phyloP scores from a whole-genome alignment of 2,888 invertebrate species.

The Oscheius sp. region DNA sequence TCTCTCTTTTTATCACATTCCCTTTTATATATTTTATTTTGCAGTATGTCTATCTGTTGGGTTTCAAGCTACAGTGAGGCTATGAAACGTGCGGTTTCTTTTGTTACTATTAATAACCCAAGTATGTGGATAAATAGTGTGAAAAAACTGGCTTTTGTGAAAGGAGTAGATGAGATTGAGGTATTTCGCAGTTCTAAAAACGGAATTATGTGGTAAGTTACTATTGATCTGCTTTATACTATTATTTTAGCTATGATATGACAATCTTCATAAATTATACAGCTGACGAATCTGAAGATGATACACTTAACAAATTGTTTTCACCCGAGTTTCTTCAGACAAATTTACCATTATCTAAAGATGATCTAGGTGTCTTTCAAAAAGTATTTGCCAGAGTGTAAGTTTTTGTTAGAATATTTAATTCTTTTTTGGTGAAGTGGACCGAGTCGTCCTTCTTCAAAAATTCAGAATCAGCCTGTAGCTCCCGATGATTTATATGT shows the following conservation, averaged over 20 bases:
- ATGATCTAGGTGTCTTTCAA: neutral
- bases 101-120: neutral
- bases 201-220: neutral
- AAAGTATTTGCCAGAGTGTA: conserved; percentile 3
- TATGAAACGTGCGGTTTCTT: neutral
- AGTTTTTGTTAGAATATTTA: neutral
- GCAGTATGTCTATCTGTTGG: conserved; percentile 10
- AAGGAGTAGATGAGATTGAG: conserved; percentile 3
- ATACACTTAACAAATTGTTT: neutral
- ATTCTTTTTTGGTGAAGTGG: neutral
- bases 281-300: neutral
- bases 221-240: neutral
- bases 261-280: neutral
- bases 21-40: too few species aligned
- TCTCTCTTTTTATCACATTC: too few species aligned
- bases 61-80: neutral
- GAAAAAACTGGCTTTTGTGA: neutral
- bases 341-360: neutral
- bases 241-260: conserved; percentile 1
- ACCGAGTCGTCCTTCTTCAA: neutral
- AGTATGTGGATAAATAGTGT: neutral
- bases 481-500: neutral
- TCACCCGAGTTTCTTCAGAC: neutral
- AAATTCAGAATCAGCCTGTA: neutral
- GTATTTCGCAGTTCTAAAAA: neutral